Evolutionary conservation across 2,797 vertebrate species (phyloP).

Genomic region (Notolepis coatsorum): DNA sequence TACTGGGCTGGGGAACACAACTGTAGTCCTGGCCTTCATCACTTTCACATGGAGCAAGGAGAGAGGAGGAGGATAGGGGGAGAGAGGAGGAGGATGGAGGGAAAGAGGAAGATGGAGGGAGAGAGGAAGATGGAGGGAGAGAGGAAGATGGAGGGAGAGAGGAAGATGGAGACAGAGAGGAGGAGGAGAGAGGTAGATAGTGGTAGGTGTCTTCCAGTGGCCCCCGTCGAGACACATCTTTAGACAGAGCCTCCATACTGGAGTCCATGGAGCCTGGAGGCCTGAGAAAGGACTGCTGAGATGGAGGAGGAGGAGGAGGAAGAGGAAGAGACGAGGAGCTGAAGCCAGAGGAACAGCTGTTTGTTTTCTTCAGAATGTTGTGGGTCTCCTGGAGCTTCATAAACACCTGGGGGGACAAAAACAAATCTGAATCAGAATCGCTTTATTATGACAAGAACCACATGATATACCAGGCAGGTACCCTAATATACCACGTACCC

Average conservation of each 20-base stretch:
- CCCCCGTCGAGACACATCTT: conserved; percentile 59
- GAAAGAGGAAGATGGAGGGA: conserved; percentile 11
- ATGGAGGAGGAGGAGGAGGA: neutral
- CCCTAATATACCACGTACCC: too few species aligned
- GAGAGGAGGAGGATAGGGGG: neutral
- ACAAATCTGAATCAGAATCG: too few species aligned
- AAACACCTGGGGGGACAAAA: conserved; percentile 65
- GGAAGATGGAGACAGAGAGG: conserved; percentile 25
- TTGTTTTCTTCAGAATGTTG: conserved; percentile 7
- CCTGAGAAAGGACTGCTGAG: neutral
- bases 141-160: conserved; percentile 7
- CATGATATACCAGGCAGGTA: too few species aligned
- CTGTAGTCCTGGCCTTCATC: conserved; percentile 81
- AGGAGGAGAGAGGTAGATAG: conserved; percentile 43
- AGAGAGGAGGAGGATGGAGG: neutral
- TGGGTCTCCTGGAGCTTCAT: conserved; percentile 58
- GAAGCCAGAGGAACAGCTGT: conserved; percentile 15
- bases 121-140: conserved; percentile 16
- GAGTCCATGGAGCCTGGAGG: conserved; percentile 37
- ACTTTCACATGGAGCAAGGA: conserved; percentile 73
- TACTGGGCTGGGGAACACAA: too few species aligned
- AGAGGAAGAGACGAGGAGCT: neutral
- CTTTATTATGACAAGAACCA: too few species aligned
- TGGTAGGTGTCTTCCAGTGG: conserved; percentile 69
- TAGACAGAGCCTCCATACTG: conserved; percentile 47